Evolutionary conservation across 1,140 invertebrate genomes (phyloP).

Genomic region (Antheraea pernyi): DNA sequence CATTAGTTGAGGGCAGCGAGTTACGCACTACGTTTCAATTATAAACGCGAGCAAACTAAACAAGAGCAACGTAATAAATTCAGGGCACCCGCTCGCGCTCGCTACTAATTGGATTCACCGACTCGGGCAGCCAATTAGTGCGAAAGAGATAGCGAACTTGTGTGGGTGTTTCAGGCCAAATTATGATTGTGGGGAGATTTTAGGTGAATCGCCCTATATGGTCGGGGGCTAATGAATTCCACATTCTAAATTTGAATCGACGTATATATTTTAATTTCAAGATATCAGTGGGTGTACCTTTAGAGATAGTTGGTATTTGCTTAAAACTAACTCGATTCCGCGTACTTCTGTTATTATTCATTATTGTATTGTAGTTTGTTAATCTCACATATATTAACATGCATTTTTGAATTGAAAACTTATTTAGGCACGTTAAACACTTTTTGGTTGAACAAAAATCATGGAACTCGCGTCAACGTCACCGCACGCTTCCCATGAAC

Average conservation of each 20-base stretch:
- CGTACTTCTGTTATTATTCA: no score
- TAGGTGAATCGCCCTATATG: neutral
- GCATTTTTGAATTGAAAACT: no score
- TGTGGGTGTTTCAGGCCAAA: constrained; percentile 11
- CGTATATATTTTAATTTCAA: neutral
- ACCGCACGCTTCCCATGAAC: no score
- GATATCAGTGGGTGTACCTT: neutral
- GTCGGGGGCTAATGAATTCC: neutral
- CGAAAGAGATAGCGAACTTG: constrained; percentile 26
- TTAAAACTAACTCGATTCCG: no score
- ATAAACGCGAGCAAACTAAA: constrained; percentile 52
- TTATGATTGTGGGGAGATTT: constrained; percentile 8
- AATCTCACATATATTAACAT: no score
- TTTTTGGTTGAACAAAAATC: no score
- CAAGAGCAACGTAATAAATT: constrained; percentile 62
- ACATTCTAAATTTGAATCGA: neutral
- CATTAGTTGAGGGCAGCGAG: constrained; percentile 35
- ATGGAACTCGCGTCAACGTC: no score
- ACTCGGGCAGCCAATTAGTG: constrained; percentile 49
- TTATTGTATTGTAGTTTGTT: no score
- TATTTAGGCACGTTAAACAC: no score
- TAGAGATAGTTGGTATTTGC: no score
- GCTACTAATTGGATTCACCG: constrained; percentile 63
- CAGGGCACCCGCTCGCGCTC: constrained; percentile 44
- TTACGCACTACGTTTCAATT: constrained; percentile 59